These are phyloP conservation scores for Tachyglossus aculeatus DNA, from an alignment of 2,797 vertebrate species.

Conservation along the genomic window DNA sequence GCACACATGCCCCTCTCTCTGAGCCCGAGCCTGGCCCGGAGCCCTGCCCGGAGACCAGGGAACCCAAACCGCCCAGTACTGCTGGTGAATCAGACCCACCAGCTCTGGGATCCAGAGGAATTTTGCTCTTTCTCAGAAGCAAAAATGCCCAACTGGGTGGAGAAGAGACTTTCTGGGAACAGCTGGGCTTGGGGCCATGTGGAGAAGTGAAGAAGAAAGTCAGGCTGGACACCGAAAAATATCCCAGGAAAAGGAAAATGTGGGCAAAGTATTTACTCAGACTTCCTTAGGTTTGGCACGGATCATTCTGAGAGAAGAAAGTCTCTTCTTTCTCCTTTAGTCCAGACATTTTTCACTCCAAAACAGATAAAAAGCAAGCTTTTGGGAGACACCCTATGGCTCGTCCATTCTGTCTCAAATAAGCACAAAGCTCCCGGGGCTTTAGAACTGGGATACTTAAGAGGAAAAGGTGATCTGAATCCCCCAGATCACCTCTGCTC, in stretches of 20 bases:
- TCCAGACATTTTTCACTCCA: too few species aligned
- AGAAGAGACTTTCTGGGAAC: background rate
- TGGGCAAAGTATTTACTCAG: background rate
- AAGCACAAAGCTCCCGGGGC: background rate
- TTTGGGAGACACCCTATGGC: too few species aligned
- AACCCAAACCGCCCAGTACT: background rate
- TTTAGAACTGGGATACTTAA: constrained; percentile 14
- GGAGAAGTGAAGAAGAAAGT: background rate
- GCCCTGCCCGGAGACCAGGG: background rate
- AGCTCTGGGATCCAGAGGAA: background rate
- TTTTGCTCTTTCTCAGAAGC: background rate
- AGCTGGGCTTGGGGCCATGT: background rate
- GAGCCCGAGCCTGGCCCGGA: background rate
- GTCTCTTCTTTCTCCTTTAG: too few species aligned
- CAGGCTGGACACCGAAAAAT: background rate
- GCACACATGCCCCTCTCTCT: background rate
- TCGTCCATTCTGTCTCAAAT: too few species aligned
- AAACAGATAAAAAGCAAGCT: too few species aligned
- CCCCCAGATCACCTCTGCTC: constrained; percentile 39
- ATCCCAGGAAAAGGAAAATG: background rate
- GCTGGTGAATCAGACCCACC: background rate
- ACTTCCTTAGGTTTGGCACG: background rate
- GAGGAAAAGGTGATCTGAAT: constrained; percentile 43
- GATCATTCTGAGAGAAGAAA: too few species aligned
- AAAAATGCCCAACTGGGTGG: background rate